phyloP scores from a whole-genome alignment of 1,140 invertebrate genomes.

The Ceratina calcarata region DNA sequence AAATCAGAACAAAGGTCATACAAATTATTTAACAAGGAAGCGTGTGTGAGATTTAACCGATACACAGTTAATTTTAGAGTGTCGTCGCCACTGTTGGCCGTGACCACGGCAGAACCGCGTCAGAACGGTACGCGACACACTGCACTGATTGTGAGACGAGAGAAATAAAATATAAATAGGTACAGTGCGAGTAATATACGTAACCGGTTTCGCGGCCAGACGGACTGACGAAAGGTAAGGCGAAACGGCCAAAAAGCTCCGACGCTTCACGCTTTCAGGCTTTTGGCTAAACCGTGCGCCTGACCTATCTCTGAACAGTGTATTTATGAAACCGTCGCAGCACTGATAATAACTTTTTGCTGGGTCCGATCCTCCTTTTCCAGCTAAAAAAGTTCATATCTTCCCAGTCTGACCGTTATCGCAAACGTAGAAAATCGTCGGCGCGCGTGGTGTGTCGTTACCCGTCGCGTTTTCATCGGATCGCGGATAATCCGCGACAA shows the following conservation, averaged over 20 bases:
- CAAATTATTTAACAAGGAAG: background rate
- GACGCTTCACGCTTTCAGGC: slow-evolving; percentile 22
- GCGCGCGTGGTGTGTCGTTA: too few species aligned
- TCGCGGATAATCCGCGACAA: background rate
- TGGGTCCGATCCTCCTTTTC: background rate
- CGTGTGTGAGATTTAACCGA: background rate
- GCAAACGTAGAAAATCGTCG: background rate
- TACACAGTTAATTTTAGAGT: slow-evolving; percentile 41
- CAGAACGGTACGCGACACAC: background rate
- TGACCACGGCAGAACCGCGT: slow-evolving; percentile 8
- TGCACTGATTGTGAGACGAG: background rate
- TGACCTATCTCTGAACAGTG: background rate
- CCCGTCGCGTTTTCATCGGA: background rate
- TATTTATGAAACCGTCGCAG: background rate
- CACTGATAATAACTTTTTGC: background rate
- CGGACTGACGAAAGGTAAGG: background rate
- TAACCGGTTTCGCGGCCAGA: background rate
- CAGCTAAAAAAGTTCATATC: background rate
- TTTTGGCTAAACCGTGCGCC: slow-evolving; percentile 3
- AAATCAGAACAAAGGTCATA: too few species aligned
- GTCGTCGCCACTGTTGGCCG: background rate
- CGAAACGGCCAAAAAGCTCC: background rate
- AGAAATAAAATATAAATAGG: background rate
- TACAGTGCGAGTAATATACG: background rate
- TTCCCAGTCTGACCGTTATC: background rate